A percentile compares a stretch with the other conserved stretches of the same genome.
These are phyloP conservation scores for Leptura quadrifasciata DNA, from an alignment of 2,888 invertebrate species.

Conservation along the genomic window DNA sequence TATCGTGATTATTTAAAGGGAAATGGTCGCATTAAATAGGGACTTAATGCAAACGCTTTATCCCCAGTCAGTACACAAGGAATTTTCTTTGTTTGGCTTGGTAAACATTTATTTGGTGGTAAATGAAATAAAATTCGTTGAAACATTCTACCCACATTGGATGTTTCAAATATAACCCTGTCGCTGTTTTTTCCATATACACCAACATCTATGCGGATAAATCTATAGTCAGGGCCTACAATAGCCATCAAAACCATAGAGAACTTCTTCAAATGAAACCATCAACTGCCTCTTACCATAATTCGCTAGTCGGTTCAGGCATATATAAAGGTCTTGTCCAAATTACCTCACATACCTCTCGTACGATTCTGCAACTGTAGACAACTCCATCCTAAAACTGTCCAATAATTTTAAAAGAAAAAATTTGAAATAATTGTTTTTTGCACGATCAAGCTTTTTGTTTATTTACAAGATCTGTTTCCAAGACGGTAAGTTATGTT, in stretches of 20 bases:
- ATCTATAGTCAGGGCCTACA: conserved; percentile 60
- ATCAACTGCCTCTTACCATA: conserved; percentile 56
- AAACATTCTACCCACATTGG: conserved; percentile 56
- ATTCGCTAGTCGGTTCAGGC: conserved; percentile 53
- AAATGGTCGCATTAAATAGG: conserved; percentile 51
- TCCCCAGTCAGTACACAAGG: neutral
- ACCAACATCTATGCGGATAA: conserved; percentile 60
- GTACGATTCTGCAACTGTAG: conserved; percentile 68
- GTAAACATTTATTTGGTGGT: neutral
- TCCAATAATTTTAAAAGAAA: conserved; percentile 21
- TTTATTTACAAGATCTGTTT: no score
- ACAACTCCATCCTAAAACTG: conserved; percentile 44
- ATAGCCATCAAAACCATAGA: conserved; percentile 61
- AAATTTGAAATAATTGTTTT: conserved; percentile 3
- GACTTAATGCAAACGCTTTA: conserved; percentile 40
- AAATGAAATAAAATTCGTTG: conserved; percentile 59
- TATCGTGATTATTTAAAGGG: conserved; percentile 19
- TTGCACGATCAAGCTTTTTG: no score
- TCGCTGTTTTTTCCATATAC: conserved; percentile 59
- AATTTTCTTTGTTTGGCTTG: neutral
- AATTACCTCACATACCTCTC: conserved; percentile 62
- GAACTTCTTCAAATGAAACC: conserved; percentile 58
- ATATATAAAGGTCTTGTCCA: conserved; percentile 57
- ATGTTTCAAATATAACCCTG: conserved; percentile 47
- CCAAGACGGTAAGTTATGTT: no score